These are phyloP conservation scores for Drosophila flavopinicola DNA, from an alignment of 2,888 invertebrate species.

Conservation along the genomic window DNA sequence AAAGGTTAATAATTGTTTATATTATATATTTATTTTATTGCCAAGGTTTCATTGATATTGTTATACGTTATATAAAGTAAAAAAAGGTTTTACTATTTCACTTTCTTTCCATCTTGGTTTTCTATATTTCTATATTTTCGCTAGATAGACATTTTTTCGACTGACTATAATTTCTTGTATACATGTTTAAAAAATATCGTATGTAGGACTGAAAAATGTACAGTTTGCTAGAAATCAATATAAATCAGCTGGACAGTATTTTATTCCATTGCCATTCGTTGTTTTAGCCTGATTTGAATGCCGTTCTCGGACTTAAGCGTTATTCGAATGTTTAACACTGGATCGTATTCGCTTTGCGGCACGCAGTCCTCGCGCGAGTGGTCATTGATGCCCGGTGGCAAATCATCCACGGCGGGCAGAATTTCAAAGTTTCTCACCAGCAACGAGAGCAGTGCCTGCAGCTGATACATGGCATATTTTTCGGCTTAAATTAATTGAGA, in stretches of 20 bases:
- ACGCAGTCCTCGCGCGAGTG: conserved; percentile 68
- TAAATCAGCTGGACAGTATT: not conserved
- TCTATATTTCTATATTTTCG: too few relatives aligned
- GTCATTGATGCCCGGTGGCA: conserved; percentile 76
- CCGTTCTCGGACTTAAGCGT: conserved; percentile 85
- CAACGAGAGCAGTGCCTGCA: conserved; percentile 85
- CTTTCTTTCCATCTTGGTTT: too few relatives aligned
- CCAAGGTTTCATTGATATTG: not conserved
- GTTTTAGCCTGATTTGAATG: conserved; percentile 83
- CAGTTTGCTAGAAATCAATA: not conserved
- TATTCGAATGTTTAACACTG: conserved; percentile 84
- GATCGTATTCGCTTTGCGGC: conserved; percentile 79
- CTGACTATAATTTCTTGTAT: too few relatives aligned
- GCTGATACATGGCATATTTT: conserved; percentile 85
- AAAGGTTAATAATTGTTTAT: not conserved
- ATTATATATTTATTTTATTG: not conserved
- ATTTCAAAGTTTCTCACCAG: conserved; percentile 85
- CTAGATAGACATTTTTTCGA: too few relatives aligned
- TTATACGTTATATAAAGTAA: not conserved
- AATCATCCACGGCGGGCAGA: conserved; percentile 67
- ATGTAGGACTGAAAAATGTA: too few relatives aligned
- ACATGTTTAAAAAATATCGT: too few relatives aligned
- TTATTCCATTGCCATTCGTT: conserved; percentile 32
- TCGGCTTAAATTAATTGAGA: conserved; percentile 75
- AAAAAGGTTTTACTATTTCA: too few relatives aligned